These are phyloP conservation scores for Amphipyra tragopoginis DNA, from an alignment of 2,888 invertebrate genomes.

Conservation along the genomic window DNA sequence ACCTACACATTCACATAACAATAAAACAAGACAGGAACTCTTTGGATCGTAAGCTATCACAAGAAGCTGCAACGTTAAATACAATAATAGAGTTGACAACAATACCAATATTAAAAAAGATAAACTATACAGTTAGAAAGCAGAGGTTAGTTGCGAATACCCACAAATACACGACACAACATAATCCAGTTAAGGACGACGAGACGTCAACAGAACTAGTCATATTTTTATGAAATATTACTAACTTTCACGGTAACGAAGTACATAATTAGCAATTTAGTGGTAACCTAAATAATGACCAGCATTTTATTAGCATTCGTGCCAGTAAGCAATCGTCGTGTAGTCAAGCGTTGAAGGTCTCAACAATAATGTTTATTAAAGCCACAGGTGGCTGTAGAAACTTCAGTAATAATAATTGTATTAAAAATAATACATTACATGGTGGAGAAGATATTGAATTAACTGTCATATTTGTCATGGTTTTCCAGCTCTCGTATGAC, in stretches of 20 bases:
- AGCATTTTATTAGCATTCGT: constrained; percentile 44
- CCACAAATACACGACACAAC: constrained; percentile 46
- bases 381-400: constrained; percentile 27
- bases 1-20: constrained; percentile 6
- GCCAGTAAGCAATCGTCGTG: constrained; percentile 37
- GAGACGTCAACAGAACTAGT: constrained; percentile 19
- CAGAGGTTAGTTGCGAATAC: constrained; percentile 42
- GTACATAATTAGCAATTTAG: constrained; percentile 30
- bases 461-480: not conserved
- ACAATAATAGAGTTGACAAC: not conserved
- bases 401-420: constrained; percentile 14
- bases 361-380: constrained; percentile 30
- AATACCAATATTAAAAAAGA: not conserved
- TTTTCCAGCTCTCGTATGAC: not conserved
- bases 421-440: constrained; percentile 6
- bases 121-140: constrained; percentile 24
- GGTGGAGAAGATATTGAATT: not conserved
- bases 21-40: constrained; percentile 2
- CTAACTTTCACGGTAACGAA: constrained; percentile 19
- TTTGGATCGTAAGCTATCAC: not conserved
- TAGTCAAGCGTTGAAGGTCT: constrained; percentile 41
- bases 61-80: not conserved
- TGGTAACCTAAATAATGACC: constrained; percentile 36
- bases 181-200: constrained; percentile 48
- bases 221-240: constrained; percentile 36